phyloP scores from a whole-genome alignment of 2,113 vertebrate genomes.

The Alouatta palliata region DNA sequence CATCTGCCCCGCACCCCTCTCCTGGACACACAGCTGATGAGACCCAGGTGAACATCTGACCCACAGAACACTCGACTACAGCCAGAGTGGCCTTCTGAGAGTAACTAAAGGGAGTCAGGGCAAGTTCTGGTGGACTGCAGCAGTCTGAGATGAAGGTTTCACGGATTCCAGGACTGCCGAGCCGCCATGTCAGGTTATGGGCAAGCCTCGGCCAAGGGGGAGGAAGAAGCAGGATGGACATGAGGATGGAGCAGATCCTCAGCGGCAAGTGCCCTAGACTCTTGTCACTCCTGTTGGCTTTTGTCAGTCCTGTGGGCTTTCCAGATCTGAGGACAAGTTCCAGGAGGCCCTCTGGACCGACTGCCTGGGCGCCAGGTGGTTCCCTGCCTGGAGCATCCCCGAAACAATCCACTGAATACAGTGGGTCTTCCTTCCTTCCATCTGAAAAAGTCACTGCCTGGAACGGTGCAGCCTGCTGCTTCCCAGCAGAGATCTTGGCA shows the following conservation, averaged over 20 bases:
- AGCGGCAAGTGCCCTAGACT: not conserved
- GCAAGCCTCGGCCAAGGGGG: accelerated
- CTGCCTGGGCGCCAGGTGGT: not conserved
- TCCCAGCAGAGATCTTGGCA: not conserved
- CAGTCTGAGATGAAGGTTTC: not conserved
- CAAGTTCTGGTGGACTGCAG: not conserved
- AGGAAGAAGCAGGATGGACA: not conserved
- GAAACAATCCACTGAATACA: not conserved
- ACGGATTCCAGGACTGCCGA: not conserved
- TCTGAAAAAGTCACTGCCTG: not conserved
- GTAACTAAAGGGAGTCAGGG: not conserved
- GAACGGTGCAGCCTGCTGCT: not conserved
- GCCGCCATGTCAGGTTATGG: not conserved
- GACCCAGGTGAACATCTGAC: not conserved
- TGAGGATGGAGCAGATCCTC: not conserved
- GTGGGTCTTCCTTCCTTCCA: not conserved
- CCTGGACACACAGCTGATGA: not conserved
- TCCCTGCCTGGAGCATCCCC: not conserved
- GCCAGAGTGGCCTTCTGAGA: not conserved
- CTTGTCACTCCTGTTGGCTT: not conserved
- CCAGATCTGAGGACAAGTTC: not conserved
- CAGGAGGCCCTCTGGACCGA: not conserved
- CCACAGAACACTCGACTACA: not conserved
- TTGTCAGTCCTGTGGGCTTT: not conserved
- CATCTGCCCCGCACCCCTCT: not conserved